Conservation (phyloP, 2,797 vertebrate species). For the Oreortyx pictus region DNA sequence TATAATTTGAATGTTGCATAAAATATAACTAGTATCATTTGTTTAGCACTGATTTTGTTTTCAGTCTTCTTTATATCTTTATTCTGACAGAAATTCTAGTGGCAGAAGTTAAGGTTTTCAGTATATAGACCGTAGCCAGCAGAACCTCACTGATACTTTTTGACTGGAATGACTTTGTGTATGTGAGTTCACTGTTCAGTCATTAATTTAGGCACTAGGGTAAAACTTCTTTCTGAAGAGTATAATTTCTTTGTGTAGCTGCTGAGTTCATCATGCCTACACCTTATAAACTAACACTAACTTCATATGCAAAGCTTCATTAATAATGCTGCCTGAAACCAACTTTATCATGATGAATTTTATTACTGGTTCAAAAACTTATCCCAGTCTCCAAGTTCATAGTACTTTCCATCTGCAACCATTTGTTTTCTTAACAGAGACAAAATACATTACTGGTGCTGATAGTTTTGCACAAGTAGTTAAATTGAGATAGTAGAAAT, state of each 20-base stretch:
- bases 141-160: background rate
- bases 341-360: background rate
- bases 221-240: background rate
- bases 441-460: slow-evolving; percentile 42
- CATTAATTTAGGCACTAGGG: background rate
- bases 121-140: background rate
- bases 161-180: background rate
- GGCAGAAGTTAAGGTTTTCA: background rate
- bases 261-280: background rate
- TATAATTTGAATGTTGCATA: background rate
- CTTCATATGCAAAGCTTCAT: background rate
- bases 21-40: background rate
- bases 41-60: background rate
- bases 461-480: slow-evolving; percentile 30
- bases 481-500: slow-evolving; percentile 5
- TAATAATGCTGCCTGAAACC: background rate
- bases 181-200: background rate
- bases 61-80: background rate
- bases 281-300: background rate
- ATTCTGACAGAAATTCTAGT: background rate
- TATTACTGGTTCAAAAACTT: background rate
- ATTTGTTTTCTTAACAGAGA: background rate
- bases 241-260: background rate
- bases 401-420: background rate
- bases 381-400: background rate